Conservation (phyloP, 1,140 invertebrate genomes). For the Drosophila mauritiana region DNA sequence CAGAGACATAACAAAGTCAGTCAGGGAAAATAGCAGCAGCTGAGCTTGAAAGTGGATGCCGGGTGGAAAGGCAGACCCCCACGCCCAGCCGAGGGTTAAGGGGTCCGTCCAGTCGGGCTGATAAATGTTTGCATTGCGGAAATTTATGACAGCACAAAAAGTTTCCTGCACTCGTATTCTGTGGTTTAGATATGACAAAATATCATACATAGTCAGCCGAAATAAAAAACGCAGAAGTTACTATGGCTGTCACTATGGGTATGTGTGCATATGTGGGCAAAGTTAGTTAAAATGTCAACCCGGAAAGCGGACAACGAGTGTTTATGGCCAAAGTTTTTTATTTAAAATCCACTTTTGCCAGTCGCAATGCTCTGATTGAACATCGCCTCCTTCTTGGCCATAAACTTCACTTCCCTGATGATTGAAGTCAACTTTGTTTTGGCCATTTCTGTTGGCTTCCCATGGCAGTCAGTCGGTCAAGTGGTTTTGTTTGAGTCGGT, state of each 20-base stretch:
- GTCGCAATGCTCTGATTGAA: constrained; percentile 61
- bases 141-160: constrained; percentile 80
- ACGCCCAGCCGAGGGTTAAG: constrained; percentile 6
- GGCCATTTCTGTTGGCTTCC: constrained; percentile 17
- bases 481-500: constrained; percentile 20
- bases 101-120: constrained; percentile 60
- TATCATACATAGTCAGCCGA: constrained; percentile 42
- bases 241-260: background rate
- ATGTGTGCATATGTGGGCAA: constrained; percentile 12
- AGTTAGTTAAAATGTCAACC: constrained; percentile 79
- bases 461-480: constrained; percentile 50
- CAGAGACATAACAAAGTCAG: constrained; percentile 45
- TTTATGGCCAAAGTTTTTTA: constrained; percentile 74
- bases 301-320: constrained; percentile 31
- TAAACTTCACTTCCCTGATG: constrained; percentile 48
- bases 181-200: constrained; percentile 80
- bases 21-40: constrained; percentile 49
- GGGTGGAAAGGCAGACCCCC: background rate
- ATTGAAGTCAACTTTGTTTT: constrained; percentile 43
- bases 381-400: constrained; percentile 37
- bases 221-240: constrained; percentile 30
- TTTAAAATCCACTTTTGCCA: constrained; percentile 71
- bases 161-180: constrained; percentile 66
- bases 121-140: constrained; percentile 79
- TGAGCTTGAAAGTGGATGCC: constrained; percentile 33